Percentiles rank a stretch among this genome's conserved stretches.
phyloP scores from a whole-genome alignment of 2,797 vertebrate species.

The Hapalemur alaotrensis region DNA sequence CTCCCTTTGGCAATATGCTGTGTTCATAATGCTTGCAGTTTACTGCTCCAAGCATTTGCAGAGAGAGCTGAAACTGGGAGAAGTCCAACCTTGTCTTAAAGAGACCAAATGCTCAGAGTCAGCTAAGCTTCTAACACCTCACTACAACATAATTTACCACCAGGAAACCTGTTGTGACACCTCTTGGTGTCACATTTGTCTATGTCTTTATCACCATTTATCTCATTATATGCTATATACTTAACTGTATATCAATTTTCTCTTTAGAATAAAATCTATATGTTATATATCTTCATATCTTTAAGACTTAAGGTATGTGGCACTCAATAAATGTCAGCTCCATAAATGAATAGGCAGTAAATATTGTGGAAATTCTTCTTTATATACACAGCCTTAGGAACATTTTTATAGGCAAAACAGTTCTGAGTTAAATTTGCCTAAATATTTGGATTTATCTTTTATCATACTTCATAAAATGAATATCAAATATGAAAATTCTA shows the following conservation, averaged over 20 bases:
- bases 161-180: background rate
- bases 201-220: background rate
- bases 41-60: background rate
- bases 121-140: background rate
- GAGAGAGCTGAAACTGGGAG: background rate
- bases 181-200: background rate
- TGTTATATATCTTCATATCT: background rate
- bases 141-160: background rate
- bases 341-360: background rate
- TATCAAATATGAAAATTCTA: conserved; percentile 28
- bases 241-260: background rate
- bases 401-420: background rate
- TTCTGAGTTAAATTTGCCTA: conserved; percentile 36
- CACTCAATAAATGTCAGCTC: background rate
- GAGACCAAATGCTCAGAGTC: background rate
- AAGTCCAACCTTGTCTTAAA: conserved; percentile 34
- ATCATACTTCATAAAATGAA: conserved; percentile 19
- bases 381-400: background rate
- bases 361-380: background rate
- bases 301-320: background rate
- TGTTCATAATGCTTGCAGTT: conserved; percentile 26
- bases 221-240: background rate
- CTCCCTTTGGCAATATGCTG: background rate
- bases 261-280: background rate
- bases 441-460: background rate